Conservation (phyloP, 2,797 vertebrate genomes). For the Scomberomorus guttatus region DNA sequence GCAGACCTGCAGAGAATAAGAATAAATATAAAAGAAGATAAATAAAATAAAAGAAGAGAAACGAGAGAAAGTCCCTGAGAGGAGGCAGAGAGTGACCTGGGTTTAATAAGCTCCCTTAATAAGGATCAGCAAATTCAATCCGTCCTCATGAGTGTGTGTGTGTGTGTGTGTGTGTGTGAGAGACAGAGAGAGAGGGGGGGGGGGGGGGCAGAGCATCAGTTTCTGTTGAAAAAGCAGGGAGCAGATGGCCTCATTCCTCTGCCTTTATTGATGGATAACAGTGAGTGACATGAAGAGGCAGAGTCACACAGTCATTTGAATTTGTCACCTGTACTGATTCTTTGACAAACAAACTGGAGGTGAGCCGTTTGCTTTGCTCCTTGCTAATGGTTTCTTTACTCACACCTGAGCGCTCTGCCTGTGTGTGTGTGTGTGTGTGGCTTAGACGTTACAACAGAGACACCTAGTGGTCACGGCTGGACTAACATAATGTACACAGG, state of each 20-base stretch:
- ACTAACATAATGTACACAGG: background rate
- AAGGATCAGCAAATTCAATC: conserved; percentile 41
- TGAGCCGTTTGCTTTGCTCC: conserved; percentile 25
- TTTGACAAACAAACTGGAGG: conserved; percentile 63
- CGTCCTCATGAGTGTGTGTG: conserved; percentile 21
- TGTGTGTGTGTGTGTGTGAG: conserved; percentile 1
- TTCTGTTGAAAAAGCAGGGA: conserved; percentile 41
- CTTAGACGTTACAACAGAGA: conserved; percentile 60
- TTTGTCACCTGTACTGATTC: conserved; percentile 72
- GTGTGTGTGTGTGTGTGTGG: background rate
- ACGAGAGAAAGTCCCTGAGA: conserved; percentile 22
- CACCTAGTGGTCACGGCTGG: conserved; percentile 61
- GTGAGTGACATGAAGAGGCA: conserved; percentile 70
- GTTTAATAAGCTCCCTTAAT: conserved; percentile 62
- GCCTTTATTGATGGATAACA: conserved; percentile 70
- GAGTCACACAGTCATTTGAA: conserved; percentile 74
- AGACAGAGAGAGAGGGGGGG: background rate
- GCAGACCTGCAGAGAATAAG: conserved; percentile 86
- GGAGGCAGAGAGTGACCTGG: conserved; percentile 54
- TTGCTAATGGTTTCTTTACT: conserved; percentile 44
- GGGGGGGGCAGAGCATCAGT: conserved; percentile 18
- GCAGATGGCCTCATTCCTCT: conserved; percentile 73
- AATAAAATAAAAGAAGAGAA: conserved; percentile 15
- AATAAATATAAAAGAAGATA: conserved; percentile 31
- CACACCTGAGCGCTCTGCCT: conserved; percentile 53